Percentiles rank a stretch among this genome's conserved stretches.
Conservation (phyloP, 2,113 vertebrate species). For the Gambusia holbrooki region DNA sequence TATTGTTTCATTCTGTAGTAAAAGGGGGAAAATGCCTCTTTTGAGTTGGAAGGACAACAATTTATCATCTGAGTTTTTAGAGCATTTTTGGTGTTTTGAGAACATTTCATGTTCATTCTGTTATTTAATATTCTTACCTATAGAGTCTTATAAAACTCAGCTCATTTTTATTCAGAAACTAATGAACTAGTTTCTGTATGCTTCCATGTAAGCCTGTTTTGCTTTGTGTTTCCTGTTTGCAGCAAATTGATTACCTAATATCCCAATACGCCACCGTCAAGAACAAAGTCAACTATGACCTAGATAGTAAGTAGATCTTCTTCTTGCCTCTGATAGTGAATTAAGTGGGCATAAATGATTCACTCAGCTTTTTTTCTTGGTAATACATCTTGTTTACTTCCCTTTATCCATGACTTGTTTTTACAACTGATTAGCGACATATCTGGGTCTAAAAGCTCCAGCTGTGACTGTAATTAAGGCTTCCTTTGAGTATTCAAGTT, state of each 20-base stretch:
- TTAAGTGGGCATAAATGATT: constrained; percentile 25
- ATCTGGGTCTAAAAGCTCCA: constrained; percentile 42
- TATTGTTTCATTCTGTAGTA: too few species aligned
- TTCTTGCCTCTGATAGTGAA: constrained; percentile 16
- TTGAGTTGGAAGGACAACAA: too few species aligned
- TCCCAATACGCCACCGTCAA: constrained; percentile 87
- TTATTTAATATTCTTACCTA: not conserved
- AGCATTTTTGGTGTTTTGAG: not conserved
- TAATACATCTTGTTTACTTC: constrained; percentile 20
- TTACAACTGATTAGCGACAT: constrained; percentile 31
- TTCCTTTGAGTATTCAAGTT: constrained; percentile 28
- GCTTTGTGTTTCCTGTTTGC: constrained; percentile 51
- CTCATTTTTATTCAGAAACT: not conserved
- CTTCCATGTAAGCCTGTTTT: constrained; percentile 16
- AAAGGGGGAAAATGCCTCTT: too few species aligned
- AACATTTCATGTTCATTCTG: not conserved
- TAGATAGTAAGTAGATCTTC: constrained; percentile 87
- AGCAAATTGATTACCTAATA: constrained; percentile 93
- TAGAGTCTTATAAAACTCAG: not conserved
- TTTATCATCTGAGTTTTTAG: not conserved
- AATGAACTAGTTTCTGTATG: constrained; percentile 6
- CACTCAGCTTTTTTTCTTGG: constrained; percentile 3
- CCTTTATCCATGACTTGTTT: constrained; percentile 38
- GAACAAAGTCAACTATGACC: constrained; percentile 87
- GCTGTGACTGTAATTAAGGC: not conserved